Base-by-base conservation (phyloP, 2,797 vertebrate species). In the Malacoctenus gilli region DNA sequence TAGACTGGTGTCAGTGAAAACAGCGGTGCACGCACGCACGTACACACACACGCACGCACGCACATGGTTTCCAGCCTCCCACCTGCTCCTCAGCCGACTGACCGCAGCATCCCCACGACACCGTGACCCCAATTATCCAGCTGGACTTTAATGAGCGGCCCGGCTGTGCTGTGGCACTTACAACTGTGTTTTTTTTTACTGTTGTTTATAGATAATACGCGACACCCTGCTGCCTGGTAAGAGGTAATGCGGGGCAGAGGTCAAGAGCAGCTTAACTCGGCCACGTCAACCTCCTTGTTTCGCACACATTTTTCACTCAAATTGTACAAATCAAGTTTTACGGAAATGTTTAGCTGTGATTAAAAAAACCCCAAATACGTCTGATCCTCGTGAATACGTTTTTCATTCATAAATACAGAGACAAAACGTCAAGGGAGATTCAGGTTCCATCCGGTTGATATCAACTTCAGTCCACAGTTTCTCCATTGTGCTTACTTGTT, bases 1-100 rank as follows among this genome's bases (percentile, higher is more conserved):
- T 82, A 76, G 28, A 70, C 60, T 54, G 60, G 41, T 59, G 68
- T 67, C 65, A 52, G 68, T 67, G 61, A 58, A 70, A 77, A 75
- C 51, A 53, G 56, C 59, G 59, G 30, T 28, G 25, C 25, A 9
- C n/a, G 8, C 23, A 25, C 23, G 8, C 23, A 25, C 23, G 8
- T 8, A 25, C 23, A 25, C 23, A 25, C 23, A 25, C 23, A 25
- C 23, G 8, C 55, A 42, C 44, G 53, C 23, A 39, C 25, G 70
- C 28, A 72, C 59, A 48, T 72, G 43, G 37, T 71, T 68, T 37
- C 38, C 25, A 12, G 39, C 38, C 46, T 52, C 38, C 25, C 65
- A 43, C 18, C 56, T 75, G 53, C 49, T 66, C 52, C 51, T 49
- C 32, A 70, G 22, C 23, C 34, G 34, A 2, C 34, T 39, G 43